Evolutionary conservation across 2,888 invertebrate genomes (phyloP).

Genomic region (Sisyra nigra): DNA sequence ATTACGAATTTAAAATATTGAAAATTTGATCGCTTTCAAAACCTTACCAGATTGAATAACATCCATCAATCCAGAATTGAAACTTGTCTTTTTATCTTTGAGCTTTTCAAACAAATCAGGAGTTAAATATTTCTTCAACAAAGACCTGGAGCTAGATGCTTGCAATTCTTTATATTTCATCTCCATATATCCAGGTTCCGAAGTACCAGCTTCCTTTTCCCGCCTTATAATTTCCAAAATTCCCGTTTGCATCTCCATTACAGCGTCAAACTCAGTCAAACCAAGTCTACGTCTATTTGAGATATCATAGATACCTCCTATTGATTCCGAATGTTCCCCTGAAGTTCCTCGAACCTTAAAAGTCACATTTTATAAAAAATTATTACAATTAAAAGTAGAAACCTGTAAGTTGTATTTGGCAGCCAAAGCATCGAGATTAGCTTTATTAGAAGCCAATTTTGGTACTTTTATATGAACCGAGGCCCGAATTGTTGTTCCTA

Average conservation of each 20-base stretch:
- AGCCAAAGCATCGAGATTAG: slow-evolving; percentile 30
- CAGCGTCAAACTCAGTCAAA: slow-evolving; percentile 32
- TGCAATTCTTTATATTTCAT: slow-evolving; percentile 77
- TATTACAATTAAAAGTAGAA: slow-evolving; percentile 3
- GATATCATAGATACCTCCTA: slow-evolving; percentile 32
- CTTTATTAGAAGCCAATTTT: slow-evolving; percentile 23
- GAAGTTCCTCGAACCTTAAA: slow-evolving; percentile 19
- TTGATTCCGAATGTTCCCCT: slow-evolving; percentile 32
- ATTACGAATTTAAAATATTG: slow-evolving; percentile 1
- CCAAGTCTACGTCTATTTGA: slow-evolving; percentile 34
- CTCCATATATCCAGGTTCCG: slow-evolving; percentile 75
- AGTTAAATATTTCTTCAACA: slow-evolving; percentile 91
- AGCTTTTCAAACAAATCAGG: slow-evolving; percentile 80
- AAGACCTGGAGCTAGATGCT: slow-evolving; percentile 82
- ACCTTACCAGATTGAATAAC: slow-evolving; percentile 80
- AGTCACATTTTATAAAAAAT: not conserved
- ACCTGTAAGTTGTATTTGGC: slow-evolving; percentile 27
- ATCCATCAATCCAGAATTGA: slow-evolving; percentile 84
- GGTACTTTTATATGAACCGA: slow-evolving; percentile 39
- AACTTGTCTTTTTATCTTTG: slow-evolving; percentile 85
- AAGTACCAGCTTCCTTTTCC: slow-evolving; percentile 3
- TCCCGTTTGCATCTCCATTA: slow-evolving; percentile 32
- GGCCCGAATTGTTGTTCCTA: slow-evolving; percentile 42
- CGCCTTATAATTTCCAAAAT: slow-evolving; percentile 8
- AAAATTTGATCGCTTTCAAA: too few relatives aligned